These are phyloP conservation scores for Parapsyche elsis DNA, from an alignment of 1,140 invertebrate genomes.

Conservation along the genomic window DNA sequence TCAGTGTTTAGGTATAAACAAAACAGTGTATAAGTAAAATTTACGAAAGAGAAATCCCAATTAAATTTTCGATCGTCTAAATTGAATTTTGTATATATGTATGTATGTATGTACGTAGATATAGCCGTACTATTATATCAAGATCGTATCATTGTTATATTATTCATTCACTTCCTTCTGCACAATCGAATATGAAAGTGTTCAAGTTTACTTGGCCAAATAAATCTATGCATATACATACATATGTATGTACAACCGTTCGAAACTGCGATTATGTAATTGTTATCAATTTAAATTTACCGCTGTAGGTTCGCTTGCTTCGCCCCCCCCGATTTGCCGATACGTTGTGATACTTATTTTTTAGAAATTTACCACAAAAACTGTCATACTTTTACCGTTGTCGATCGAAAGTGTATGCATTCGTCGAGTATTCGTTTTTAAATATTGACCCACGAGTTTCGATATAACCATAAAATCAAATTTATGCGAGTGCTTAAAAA, in stretches of 20 bases:
- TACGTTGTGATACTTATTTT: slow-evolving; percentile 12
- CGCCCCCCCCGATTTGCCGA: background rate
- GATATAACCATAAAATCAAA: background rate
- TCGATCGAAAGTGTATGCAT: slow-evolving; percentile 11
- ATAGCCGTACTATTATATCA: background rate
- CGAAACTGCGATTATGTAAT: background rate
- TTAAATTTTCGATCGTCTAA: no score
- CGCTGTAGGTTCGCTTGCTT: background rate
- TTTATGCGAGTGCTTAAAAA: no score
- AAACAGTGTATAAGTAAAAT: no score
- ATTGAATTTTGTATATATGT: background rate
- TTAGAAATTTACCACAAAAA: slow-evolving; percentile 23
- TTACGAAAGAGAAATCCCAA: no score
- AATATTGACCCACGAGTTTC: background rate
- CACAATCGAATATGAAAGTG: no score
- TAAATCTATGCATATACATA: background rate
- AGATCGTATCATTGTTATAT: no score
- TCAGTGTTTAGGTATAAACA: no score
- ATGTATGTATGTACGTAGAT: background rate
- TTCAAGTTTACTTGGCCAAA: no score
- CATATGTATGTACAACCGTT: background rate
- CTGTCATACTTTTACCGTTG: slow-evolving; percentile 22
- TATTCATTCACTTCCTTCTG: no score
- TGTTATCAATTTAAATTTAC: background rate
- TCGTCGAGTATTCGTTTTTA: background rate